Conservation (phyloP, 2,888 invertebrate genomes). For the Drosophila paucipuncta region DNA sequence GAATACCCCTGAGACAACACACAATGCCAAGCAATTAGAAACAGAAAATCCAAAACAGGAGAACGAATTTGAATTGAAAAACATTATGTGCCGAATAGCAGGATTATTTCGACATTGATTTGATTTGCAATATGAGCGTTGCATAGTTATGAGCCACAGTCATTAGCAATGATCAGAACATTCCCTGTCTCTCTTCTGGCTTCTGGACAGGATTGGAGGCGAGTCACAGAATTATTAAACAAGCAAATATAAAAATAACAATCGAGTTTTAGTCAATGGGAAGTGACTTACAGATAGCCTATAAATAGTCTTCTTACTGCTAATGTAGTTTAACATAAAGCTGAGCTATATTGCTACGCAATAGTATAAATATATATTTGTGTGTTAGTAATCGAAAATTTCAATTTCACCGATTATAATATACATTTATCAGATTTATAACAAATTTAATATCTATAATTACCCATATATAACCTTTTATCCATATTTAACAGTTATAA, state of each 20-base stretch:
- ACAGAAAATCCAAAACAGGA: conserved; percentile 30
- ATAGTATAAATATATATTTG: background rate
- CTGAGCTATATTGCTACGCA: background rate
- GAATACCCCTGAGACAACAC: conserved; percentile 36
- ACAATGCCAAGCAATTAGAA: conserved; percentile 62
- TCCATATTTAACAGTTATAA: background rate
- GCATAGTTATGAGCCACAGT: conserved; percentile 75
- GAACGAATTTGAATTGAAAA: conserved; percentile 59
- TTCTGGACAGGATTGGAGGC: background rate
- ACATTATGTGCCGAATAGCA: conserved; percentile 31
- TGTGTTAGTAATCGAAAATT: background rate
- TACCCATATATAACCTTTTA: background rate
- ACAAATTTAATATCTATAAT: background rate
- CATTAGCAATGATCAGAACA: conserved; percentile 33
- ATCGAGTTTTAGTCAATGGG: background rate
- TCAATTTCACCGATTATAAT: background rate
- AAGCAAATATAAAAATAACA: conserved; percentile 1
- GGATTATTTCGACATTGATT: conserved; percentile 54
- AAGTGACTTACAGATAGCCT: background rate
- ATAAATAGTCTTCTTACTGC: background rate
- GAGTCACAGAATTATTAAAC: conserved; percentile 8
- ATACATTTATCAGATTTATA: too few species aligned
- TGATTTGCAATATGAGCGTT: conserved; percentile 72
- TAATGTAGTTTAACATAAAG: background rate
- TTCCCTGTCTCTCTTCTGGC: background rate